Conservation (phyloP, 1,140 invertebrate genomes). For the Drosophila ananassae region DNA sequence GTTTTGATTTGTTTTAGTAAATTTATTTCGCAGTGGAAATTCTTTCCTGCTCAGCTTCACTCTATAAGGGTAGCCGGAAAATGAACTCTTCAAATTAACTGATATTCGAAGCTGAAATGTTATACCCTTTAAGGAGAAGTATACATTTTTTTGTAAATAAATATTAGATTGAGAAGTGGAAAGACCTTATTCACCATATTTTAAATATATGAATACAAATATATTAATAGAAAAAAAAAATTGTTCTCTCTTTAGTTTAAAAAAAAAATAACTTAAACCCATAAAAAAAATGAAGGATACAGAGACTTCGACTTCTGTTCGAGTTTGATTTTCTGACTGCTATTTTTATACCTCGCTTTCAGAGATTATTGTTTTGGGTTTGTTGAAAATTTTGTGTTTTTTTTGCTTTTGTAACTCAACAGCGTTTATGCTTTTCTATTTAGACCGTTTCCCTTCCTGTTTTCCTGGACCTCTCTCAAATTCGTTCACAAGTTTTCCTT, state of each 20-base stretch:
- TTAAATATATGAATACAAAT: too few species aligned
- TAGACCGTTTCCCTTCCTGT: slow-evolving; percentile 8
- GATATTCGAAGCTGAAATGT: slow-evolving; percentile 58
- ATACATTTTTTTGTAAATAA: not conserved
- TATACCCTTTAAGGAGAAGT: not conserved
- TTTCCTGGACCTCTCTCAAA: slow-evolving; percentile 18
- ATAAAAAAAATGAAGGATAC: not conserved
- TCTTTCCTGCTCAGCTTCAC: slow-evolving; percentile 5
- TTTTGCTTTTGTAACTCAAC: slow-evolving; percentile 18
- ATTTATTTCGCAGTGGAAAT: slow-evolving; percentile 70
- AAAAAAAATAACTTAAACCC: too few species aligned
- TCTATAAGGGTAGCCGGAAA: slow-evolving; percentile 21
- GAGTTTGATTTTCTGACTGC: not conserved
- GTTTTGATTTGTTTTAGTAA: slow-evolving; percentile 80
- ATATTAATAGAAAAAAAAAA: not conserved
- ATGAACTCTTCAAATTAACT: slow-evolving; percentile 66
- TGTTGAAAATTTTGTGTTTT: slow-evolving; percentile 31
- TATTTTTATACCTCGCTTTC: not conserved
- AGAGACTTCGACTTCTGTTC: not conserved
- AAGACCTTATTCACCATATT: not conserved
- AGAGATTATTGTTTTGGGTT: slow-evolving; percentile 42
- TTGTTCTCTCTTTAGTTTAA: not conserved
- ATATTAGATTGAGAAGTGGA: not conserved
- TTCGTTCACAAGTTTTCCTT: slow-evolving; percentile 58
- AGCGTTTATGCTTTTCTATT: slow-evolving; percentile 52